These are phyloP conservation scores for Yasuhikotakia modesta DNA, from an alignment of 2,797 vertebrate genomes.

Conservation along the genomic window DNA sequence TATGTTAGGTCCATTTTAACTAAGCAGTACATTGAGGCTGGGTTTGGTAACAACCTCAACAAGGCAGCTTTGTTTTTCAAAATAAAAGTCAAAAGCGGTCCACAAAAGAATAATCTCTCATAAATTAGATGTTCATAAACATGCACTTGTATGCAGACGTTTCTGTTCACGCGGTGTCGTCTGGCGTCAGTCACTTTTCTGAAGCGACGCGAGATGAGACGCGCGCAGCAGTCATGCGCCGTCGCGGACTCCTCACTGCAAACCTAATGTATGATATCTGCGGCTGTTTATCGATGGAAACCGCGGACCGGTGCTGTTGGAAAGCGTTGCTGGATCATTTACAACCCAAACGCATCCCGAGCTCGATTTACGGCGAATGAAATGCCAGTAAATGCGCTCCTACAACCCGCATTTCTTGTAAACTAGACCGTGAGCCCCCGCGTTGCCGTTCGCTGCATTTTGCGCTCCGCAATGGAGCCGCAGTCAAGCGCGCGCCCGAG, in stretches of 20 bases:
- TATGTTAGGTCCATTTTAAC: too few relatives aligned
- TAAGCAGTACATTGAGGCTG: neutral
- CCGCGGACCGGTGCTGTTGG: constrained; percentile 50
- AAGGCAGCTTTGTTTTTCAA: neutral
- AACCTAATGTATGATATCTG: neutral
- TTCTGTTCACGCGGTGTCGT: constrained; percentile 49
- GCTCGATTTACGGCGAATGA: neutral
- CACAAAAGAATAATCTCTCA: neutral
- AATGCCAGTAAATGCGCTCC: neutral
- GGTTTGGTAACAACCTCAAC: neutral
- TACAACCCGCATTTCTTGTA: neutral
- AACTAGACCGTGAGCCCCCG: neutral
- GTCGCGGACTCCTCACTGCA: constrained; percentile 1
- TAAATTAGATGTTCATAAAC: neutral
- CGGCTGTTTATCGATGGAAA: constrained; percentile 31
- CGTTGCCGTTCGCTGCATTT: neutral
- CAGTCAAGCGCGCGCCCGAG: constrained; percentile 10
- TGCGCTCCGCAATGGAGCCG: constrained; percentile 40
- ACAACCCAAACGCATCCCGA: constrained; percentile 13
- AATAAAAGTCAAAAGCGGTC: neutral
- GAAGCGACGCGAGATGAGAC: neutral
- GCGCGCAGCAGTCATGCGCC: neutral
- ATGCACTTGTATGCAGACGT: neutral
- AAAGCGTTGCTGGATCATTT: constrained; percentile 26
- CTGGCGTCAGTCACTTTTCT: constrained; percentile 20